Percentiles rank a stretch among this genome's conserved stretches.
phyloP scores from a whole-genome alignment of 1,140 invertebrate species.

The Drosophila fuyamai region DNA sequence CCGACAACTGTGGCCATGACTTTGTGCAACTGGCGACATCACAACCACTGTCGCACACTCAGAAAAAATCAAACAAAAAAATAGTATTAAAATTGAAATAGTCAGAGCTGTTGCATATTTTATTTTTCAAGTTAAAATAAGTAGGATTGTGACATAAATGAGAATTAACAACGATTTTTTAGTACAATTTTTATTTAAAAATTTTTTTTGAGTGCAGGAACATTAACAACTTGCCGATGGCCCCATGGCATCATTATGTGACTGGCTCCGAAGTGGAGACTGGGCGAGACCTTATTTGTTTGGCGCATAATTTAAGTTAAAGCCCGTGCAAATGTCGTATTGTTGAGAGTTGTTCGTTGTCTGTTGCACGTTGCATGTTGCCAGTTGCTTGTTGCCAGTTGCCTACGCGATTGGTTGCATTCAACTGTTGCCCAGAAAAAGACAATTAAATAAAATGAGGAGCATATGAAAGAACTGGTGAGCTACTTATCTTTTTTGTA shows the following conservation, averaged over 20 bases:
- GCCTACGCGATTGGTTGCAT: conserved; percentile 35
- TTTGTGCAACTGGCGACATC: conserved; percentile 61
- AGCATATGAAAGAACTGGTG: not conserved
- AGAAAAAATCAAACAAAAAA: not conserved
- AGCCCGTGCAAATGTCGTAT: conserved; percentile 65
- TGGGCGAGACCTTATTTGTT: conserved; percentile 72
- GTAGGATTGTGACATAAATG: no score
- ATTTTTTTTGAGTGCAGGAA: conserved; percentile 23
- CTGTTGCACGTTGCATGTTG: conserved; percentile 46
- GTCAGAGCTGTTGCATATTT: no score
- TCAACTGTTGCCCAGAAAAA: conserved; percentile 26
- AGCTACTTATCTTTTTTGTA: not conserved
- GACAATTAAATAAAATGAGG: conserved; percentile 18
- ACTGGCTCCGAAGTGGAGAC: conserved; percentile 33
- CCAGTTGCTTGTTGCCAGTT: conserved; percentile 19
- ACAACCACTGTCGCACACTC: conserved; percentile 27
- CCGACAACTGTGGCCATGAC: conserved; percentile 55
- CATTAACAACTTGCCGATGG: conserved; percentile 59
- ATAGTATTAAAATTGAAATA: no score
- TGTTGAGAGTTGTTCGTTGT: conserved; percentile 50
- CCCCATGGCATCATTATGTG: conserved; percentile 65
- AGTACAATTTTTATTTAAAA: not conserved
- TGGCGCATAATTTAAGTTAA: conserved; percentile 75
- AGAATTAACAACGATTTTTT: no score
- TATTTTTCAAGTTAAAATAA: no score